A percentile compares a stretch with the other conserved stretches of the same genome.
Conservation (phyloP, 2,888 invertebrate genomes). For the Ichneumoninae sp. region DNA sequence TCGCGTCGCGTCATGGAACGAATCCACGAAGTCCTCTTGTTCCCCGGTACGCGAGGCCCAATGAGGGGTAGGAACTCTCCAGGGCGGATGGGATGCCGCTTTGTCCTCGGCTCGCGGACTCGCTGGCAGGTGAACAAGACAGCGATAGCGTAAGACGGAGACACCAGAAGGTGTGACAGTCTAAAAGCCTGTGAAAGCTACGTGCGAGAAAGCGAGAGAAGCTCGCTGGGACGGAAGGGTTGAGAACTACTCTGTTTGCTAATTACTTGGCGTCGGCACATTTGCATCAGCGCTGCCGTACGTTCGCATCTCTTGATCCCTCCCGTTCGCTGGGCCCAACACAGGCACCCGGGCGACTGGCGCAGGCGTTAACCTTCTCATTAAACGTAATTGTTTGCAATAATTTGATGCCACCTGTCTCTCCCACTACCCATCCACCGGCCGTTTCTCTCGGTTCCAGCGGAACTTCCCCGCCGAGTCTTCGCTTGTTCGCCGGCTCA, state of each 20-base stretch:
- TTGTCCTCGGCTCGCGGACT: background rate
- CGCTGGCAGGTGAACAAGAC: background rate
- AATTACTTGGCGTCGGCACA: slow-evolving; percentile 80
- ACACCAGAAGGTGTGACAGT: slow-evolving; percentile 10
- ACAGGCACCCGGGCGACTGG: slow-evolving; percentile 66
- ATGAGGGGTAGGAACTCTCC: background rate
- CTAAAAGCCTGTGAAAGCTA: slow-evolving; percentile 19
- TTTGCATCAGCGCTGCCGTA: slow-evolving; percentile 78
- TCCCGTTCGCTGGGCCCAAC: slow-evolving; percentile 30
- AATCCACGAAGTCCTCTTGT: background rate
- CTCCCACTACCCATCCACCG: slow-evolving; percentile 25
- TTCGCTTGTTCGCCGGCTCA: slow-evolving; percentile 56
- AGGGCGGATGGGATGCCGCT: background rate
- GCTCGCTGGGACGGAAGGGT: slow-evolving; percentile 43
- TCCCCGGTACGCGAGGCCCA: background rate
- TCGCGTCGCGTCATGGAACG: background rate
- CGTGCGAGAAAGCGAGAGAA: slow-evolving; percentile 7
- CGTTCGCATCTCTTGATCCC: slow-evolving; percentile 53
- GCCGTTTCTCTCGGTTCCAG: slow-evolving; percentile 42
- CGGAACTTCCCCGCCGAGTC: slow-evolving; percentile 64
- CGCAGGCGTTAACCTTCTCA: slow-evolving; percentile 81
- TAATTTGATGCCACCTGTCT: slow-evolving; percentile 81
- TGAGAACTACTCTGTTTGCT: slow-evolving; percentile 77
- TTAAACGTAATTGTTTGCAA: slow-evolving; percentile 83
- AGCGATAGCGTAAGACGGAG: background rate